Percentiles rank a stretch among this genome's conserved stretches.
Conservation (phyloP, 2,797 vertebrate genomes). For the Hemibagrus guttatus region DNA sequence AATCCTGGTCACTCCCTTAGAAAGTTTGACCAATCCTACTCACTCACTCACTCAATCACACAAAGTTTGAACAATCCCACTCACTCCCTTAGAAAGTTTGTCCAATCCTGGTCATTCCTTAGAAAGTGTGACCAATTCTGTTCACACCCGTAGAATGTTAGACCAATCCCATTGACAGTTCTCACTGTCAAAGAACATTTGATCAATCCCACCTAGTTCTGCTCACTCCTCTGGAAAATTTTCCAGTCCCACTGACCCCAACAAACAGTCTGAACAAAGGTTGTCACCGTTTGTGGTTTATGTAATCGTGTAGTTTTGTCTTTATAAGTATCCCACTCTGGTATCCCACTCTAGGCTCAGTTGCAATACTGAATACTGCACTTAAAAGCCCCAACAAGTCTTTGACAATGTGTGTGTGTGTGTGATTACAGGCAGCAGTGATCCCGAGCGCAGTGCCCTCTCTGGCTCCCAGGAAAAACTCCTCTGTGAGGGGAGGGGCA, state of each 20-base stretch:
- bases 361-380: neutral
- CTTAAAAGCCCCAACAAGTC: neutral
- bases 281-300: neutral
- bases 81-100: neutral
- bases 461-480: constrained; percentile 96
- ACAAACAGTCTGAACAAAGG: neutral
- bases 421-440: constrained; percentile 87
- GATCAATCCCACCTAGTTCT: neutral
- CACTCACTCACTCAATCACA: neutral
- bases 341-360: neutral
- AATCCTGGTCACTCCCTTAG: neutral
- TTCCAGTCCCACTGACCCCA: neutral
- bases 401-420: neutral
- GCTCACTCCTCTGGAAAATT: neutral
- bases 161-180: too few relatives aligned
- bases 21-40: neutral
- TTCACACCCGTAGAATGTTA: too few relatives aligned
- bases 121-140: neutral
- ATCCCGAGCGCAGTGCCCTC: constrained; percentile 79
- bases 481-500: constrained; percentile 82
- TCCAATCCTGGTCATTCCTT: neutral
- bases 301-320: neutral
- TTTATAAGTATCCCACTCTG: neutral
- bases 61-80: too few relatives aligned
- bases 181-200: too few relatives aligned